Base-by-base conservation (phyloP, 2,888 invertebrate genomes). In the Pammene aurita region DNA sequence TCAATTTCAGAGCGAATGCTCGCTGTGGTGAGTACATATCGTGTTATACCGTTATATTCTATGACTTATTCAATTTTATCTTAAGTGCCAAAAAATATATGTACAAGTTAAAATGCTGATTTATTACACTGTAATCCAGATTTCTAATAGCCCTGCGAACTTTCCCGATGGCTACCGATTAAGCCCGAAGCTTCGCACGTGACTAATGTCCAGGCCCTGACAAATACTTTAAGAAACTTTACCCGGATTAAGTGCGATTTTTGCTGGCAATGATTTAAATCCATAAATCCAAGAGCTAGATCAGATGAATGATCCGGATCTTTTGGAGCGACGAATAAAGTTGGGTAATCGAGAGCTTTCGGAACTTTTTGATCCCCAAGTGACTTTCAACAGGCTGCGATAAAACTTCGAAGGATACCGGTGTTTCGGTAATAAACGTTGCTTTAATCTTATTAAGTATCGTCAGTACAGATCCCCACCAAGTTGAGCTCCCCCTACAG, bases 211-310 rank as follows among this genome's bases (percentile, higher is more conserved):
- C 38, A 35, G 44, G 14, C 57, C 67, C 63, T 68, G 63, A 68
- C 63, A 68, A 68, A 68, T 68, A 58, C 68, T 68, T 68, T 26
- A 16, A 46, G 62, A 50, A 68, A 68, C 63, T 68, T 64, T 44
- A 34, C 46, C 57, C 18, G 57, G 63, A 57, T 68, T 68, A 57
- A 62, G 55, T 16, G 38, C 35, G 68, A 68, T 64, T 64, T 68
- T 68, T 68, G 52, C 44, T 42, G 67, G 34, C 34, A 46, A 63
- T 67, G 63, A 64, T 68, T 68, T 68, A 68, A 68, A 58, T 58
- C 63, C 52, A 68, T 52, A 62, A 62, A 52, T 52, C 63, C 63
- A 35, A n/a, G n/a, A n/a, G n/a, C n/a, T 18, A n/a, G 63, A 64
- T 68, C 63, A 46, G 63, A 68, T 38, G 57, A 64, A 68, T 63